Base-by-base conservation (phyloP, 2,797 vertebrate species). In the Carapus acus region DNA sequence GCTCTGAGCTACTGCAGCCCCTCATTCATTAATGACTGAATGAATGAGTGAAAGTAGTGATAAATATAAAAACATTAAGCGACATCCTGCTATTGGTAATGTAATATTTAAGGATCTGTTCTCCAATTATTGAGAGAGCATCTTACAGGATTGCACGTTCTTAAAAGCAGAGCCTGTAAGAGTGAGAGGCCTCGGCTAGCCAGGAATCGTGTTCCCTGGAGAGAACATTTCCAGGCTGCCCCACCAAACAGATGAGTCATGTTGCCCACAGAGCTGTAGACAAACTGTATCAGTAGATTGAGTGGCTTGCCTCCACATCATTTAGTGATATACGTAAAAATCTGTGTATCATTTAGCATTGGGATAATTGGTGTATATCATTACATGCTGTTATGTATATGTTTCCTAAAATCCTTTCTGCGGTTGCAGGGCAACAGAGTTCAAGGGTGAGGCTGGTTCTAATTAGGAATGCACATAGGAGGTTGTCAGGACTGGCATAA, bases 1-100 rank as follows among this genome's bases (percentile, higher is more conserved):
- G n/a, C n/a, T n/a, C 39, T 58, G 60, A 81, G 71, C 82, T 56
- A 69, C 74, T 78, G 78, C 74, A 77, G 69, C 67, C 7, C 4
- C 50, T 63, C 17, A 5, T 27, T 59, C 46, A 61, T 77, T 54
- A 31, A 59, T n/a, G n/a, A n/a, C n/a, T n/a, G n/a, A n/a, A n/a
- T n/a, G n/a, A n/a, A n/a, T n/a, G n/a, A n/a, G n/a, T n/a, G n/a
- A 47, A 39, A 24, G 54, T 57, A 17, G 56, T 47, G 3, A 6
- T 43, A 74, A 63, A 78, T 71, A 58, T 50, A 54, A 73, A 62
- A 42, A 45, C 40, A n/a, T 29, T 18, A 17, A n/a, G 4, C 21
- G 48, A 8, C 39, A 37, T 60, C 42, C 49, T 66, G 1, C 58
- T 44, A 54, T 2, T 21, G 48, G 49, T 65, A 44, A 17, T 62